These are phyloP conservation scores for Megaceryle maxima DNA, from an alignment of 2,113 vertebrate species.

Conservation along the genomic window DNA sequence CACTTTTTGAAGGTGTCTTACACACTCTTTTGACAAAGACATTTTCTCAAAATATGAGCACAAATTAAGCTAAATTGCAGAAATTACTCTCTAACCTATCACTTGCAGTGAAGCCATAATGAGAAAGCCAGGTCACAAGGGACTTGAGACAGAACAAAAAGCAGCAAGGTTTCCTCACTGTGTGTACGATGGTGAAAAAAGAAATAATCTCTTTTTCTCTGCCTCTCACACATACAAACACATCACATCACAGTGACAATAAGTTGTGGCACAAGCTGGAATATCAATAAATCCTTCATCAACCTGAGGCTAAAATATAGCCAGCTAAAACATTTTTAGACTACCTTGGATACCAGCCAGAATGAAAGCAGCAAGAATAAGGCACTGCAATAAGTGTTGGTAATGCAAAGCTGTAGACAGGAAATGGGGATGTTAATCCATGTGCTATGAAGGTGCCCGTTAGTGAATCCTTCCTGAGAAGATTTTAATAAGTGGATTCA, in stretches of 20 bases:
- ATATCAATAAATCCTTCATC: slow-evolving; percentile 73
- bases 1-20: neutral
- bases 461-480: neutral
- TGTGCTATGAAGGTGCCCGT: neutral
- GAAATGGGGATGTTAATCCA: slow-evolving; percentile 36
- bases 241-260: slow-evolving; percentile 49
- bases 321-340: slow-evolving; percentile 49
- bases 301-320: slow-evolving; percentile 62
- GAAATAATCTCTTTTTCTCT: neutral
- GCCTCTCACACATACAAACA: neutral
- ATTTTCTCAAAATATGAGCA: neutral
- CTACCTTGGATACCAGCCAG: slow-evolving; percentile 69
- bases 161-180: slow-evolving; percentile 11
- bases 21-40: neutral
- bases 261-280: slow-evolving; percentile 49
- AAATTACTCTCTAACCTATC: neutral
- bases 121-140: neutral
- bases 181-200: neutral
- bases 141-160: slow-evolving; percentile 22
- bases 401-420: neutral
- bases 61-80: neutral
- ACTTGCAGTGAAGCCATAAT: neutral
- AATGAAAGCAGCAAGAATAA: slow-evolving; percentile 78
- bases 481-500: neutral
- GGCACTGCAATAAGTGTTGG: slow-evolving; percentile 73